Evolutionary conservation across 2,888 invertebrate genomes (phyloP).

Genomic region (Andrena chrysosceles): DNA sequence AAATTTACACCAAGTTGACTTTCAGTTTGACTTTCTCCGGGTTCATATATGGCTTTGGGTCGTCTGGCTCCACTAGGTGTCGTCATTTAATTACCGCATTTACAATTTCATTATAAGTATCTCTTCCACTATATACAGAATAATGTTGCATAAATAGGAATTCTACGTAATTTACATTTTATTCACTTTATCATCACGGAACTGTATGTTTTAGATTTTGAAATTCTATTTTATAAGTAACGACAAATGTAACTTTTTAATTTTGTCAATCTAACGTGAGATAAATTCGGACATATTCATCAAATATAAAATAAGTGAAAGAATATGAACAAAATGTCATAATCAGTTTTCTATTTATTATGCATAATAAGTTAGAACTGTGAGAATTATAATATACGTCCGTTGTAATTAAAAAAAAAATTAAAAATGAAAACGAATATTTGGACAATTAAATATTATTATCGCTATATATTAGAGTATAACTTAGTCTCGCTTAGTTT

Average conservation of each 20-base stretch:
- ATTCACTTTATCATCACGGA: neutral
- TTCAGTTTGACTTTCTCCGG: no score
- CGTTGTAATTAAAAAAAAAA: neutral
- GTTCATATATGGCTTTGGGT: no score
- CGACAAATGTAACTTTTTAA: neutral
- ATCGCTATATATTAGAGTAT: neutral
- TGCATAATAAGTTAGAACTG: neutral
- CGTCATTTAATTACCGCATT: no score
- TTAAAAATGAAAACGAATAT: constrained; percentile 21
- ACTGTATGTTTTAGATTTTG: neutral
- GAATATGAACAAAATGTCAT: neutral
- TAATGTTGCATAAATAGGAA: neutral
- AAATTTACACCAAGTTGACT: no score
- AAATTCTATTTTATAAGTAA: constrained; percentile 3
- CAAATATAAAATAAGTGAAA: neutral
- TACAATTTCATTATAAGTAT: no score
- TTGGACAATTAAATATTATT: constrained; percentile 20
- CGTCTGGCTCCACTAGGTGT: no score
- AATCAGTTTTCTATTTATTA: constrained; percentile 26
- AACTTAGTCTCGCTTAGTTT: neutral
- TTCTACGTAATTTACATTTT: constrained; percentile 10
- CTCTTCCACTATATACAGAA: neutral
- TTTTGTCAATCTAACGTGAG: neutral
- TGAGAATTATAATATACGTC: neutral
- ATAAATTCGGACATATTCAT: neutral